Percentiles rank a stretch among this genome's conserved stretches.
Conservation (phyloP, 2,113 vertebrate species). For the Megaceryle torquata region DNA sequence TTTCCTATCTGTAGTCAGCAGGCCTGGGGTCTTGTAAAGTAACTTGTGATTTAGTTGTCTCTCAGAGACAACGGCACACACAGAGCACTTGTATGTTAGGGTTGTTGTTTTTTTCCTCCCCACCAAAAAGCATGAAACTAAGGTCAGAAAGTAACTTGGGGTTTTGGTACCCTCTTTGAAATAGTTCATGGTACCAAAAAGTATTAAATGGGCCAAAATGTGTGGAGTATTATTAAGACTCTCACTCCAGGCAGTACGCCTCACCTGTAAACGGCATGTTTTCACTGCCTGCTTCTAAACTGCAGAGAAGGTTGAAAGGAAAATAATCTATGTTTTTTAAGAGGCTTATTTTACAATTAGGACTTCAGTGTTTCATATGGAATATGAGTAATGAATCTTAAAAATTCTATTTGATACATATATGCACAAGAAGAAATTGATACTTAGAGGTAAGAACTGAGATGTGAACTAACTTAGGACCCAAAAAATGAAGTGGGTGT, state of each 20-base stretch:
- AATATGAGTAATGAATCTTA: not conserved
- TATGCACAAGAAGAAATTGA: not conserved
- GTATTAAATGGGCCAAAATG: not conserved
- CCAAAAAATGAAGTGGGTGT: not conserved
- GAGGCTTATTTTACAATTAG: conserved; percentile 9
- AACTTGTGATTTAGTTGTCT: not conserved
- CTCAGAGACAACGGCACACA: not conserved
- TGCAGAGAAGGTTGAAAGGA: not conserved
- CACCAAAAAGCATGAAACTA: not conserved
- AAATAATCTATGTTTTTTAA: conserved; percentile 13
- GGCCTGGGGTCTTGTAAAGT: too few species aligned
- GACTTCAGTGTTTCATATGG: not conserved
- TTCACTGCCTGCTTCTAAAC: not conserved
- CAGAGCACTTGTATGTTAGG: not conserved
- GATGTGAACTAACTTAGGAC: not conserved
- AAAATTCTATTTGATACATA: not conserved
- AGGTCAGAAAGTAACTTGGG: not conserved
- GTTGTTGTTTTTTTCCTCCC: rapidly evolving
- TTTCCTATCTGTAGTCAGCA: too few species aligned
- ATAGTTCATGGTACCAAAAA: not conserved
- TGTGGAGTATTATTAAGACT: not conserved
- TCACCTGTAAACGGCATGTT: not conserved
- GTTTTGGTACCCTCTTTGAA: not conserved
- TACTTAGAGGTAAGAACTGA: not conserved
- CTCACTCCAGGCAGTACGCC: not conserved